Conservation (phyloP, 1,140 invertebrate genomes). For the Ericerus pela region DNA sequence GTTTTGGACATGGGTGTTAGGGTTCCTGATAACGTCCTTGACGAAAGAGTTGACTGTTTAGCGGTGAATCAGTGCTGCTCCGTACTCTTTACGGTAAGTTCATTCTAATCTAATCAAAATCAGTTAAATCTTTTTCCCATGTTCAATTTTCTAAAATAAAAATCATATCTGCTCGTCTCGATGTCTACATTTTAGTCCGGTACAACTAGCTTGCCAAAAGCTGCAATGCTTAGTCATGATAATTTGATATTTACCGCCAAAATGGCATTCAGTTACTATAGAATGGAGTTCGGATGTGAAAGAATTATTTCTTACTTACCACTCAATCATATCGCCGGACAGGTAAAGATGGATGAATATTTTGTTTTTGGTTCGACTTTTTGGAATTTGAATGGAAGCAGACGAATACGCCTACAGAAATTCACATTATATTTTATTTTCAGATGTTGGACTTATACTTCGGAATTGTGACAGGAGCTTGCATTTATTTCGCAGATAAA, state of each 20-base stretch:
- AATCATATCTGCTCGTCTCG: constrained; percentile 21
- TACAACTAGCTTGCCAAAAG: constrained; percentile 83
- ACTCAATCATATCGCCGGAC: constrained; percentile 73
- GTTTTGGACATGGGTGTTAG: constrained; percentile 55
- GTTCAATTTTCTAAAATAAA: neutral
- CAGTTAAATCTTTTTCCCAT: neutral
- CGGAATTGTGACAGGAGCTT: constrained; percentile 39
- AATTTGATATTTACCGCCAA: constrained; percentile 51
- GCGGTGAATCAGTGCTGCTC: constrained; percentile 79
- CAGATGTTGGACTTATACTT: constrained; percentile 65
- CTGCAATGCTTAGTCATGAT: constrained; percentile 83
- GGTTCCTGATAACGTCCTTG: constrained; percentile 52
- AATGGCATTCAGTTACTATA: constrained; percentile 23
- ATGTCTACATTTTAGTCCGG: constrained; percentile 48
- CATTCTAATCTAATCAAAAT: neutral
- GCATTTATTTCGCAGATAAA: constrained; percentile 71
- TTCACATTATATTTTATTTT: constrained; percentile 21
- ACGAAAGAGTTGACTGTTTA: constrained; percentile 51
- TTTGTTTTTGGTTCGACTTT: neutral
- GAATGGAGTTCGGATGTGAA: constrained; percentile 35
- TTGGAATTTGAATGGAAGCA: neutral
- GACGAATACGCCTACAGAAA: too few relatives aligned
- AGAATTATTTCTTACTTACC: constrained; percentile 57
- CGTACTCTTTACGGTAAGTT: constrained; percentile 70
- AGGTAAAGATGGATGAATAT: constrained; percentile 5